phyloP scores from a whole-genome alignment of 2,113 vertebrate species.

The Nestor notabilis region DNA sequence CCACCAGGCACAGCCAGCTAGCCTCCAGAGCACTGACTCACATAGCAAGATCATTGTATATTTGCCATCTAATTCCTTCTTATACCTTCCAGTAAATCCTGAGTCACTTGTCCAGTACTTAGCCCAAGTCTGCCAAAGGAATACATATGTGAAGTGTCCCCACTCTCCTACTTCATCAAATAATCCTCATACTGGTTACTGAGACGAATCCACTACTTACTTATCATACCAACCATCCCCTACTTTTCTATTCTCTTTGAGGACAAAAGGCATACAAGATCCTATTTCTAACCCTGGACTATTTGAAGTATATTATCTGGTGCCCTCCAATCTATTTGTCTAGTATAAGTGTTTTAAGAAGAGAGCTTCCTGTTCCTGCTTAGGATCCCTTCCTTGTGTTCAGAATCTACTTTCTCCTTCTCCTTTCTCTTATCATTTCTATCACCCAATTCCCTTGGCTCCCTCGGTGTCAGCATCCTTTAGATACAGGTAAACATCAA shows the following conservation, averaged over 20 bases:
- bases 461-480: not conserved
- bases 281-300: not conserved
- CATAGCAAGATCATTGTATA: not conserved
- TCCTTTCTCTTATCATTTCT: not conserved
- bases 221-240: not conserved
- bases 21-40: not conserved
- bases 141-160: not conserved
- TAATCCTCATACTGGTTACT: not conserved
- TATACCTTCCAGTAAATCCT: not conserved
- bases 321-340: not conserved
- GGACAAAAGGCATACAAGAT: not conserved
- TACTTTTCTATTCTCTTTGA: not conserved
- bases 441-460: not conserved
- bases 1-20: not conserved
- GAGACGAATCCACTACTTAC: not conserved
- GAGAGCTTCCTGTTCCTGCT: not conserved
- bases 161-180: not conserved
- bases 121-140: not conserved
- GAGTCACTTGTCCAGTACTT: not conserved
- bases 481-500: not conserved
- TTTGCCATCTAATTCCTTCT: not conserved
- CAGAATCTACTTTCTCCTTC: not conserved
- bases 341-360: not conserved
- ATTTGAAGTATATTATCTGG: not conserved
- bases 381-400: not conserved